A percentile compares a stretch with the other conserved stretches of the same genome.
phyloP scores from a whole-genome alignment of 1,140 invertebrate genomes.

The Dreissena rostriformis region DNA sequence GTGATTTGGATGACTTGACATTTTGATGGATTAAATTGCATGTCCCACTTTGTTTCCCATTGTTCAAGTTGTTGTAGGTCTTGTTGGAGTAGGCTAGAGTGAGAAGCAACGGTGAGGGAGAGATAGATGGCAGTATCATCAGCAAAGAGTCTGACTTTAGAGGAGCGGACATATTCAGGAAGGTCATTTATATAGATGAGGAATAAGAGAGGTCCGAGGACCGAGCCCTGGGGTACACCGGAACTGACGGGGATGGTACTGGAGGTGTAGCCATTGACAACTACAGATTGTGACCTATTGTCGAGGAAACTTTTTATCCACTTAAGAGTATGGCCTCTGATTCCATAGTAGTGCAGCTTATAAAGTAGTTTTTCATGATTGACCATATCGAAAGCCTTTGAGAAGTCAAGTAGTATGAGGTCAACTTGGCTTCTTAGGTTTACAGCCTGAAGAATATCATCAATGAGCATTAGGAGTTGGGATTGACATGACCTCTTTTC shows the following conservation, averaged over 20 bases:
- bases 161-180: slow-evolving; percentile 22
- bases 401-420: slow-evolving; percentile 50
- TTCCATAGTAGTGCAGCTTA: slow-evolving; percentile 48
- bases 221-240: slow-evolving; percentile 57
- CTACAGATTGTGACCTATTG: slow-evolving; percentile 50
- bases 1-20: slow-evolving; percentile 37
- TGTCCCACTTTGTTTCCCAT: slow-evolving; percentile 29
- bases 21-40: slow-evolving; percentile 41
- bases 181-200: slow-evolving; percentile 60
- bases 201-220: slow-evolving; percentile 59
- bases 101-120: background rate
- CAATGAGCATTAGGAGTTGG: slow-evolving; percentile 3
- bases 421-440: slow-evolving; percentile 20
- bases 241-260: slow-evolving; percentile 27
- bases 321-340: slow-evolving; percentile 23
- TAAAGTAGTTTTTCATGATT: slow-evolving; percentile 51
- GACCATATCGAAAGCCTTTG: slow-evolving; percentile 63
- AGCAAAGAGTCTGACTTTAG: slow-evolving; percentile 8
- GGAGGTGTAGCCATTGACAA: slow-evolving; percentile 43
- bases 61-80: slow-evolving; percentile 14
- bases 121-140: slow-evolving; percentile 28
- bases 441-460: background rate
- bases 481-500: slow-evolving; percentile 39
- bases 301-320: slow-evolving; percentile 57
- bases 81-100: slow-evolving; percentile 1